Percentiles rank a stretch among this genome's conserved stretches.
Evolutionary conservation across 2,113 vertebrate species (phyloP).

Genomic region (Caretta caretta): DNA sequence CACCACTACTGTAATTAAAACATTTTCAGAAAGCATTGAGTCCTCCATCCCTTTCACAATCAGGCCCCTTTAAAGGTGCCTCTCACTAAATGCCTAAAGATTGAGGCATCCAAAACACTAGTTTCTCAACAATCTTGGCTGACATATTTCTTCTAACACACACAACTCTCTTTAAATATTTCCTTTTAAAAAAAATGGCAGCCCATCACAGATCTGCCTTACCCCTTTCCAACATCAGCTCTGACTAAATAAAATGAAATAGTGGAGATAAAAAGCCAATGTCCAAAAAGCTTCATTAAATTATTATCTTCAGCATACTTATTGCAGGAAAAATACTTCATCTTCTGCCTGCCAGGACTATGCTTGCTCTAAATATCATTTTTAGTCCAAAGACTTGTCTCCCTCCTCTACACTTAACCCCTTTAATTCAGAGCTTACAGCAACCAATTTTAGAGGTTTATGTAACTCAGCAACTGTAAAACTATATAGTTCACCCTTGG

Average conservation of each 20-base stretch:
- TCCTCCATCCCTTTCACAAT: neutral
- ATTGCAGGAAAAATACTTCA: neutral
- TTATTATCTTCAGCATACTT: neutral
- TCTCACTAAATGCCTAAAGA: neutral
- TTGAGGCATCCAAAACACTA: neutral
- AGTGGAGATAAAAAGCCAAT: neutral
- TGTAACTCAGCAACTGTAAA: too few species aligned
- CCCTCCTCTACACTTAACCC: neutral
- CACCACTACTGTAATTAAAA: neutral
- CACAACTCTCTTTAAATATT: neutral
- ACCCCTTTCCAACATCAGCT: neutral
- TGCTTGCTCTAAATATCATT: neutral
- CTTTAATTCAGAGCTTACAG: neutral
- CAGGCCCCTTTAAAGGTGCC: neutral
- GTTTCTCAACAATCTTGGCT: neutral
- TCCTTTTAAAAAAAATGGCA: neutral
- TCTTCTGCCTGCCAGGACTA: neutral
- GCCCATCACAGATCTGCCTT: neutral
- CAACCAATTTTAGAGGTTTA: neutral
- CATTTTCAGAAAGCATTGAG: neutral
- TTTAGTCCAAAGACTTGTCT: neutral
- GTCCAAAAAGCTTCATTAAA: neutral
- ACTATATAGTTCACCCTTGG: neutral
- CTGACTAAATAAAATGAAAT: neutral
- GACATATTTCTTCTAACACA: neutral